phyloP scores from a whole-genome alignment of 2,113 vertebrate species.

The Pardalotus punctatus region DNA sequence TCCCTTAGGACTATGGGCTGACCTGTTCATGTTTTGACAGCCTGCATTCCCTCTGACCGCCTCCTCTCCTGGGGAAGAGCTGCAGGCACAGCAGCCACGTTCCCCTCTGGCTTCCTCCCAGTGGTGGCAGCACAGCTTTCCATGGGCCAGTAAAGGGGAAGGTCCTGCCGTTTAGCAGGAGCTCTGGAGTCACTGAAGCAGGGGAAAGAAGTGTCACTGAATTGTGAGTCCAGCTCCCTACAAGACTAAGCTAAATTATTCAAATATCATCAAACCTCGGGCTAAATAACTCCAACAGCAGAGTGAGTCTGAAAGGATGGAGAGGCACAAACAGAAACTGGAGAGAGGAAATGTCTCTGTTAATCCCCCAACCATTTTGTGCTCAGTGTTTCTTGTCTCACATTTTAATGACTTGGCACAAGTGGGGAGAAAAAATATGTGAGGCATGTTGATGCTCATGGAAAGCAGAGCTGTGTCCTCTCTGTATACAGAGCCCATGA shows the following conservation, averaged over 20 bases:
- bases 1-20: not conserved
- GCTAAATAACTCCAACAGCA: not conserved
- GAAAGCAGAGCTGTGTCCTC: not conserved
- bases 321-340: not conserved
- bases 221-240: not conserved
- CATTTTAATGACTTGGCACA: conserved; percentile 12
- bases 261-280: not conserved
- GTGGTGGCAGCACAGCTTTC: not conserved
- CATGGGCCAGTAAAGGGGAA: not conserved
- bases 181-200: not conserved
- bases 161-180: not conserved
- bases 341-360: not conserved
- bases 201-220: not conserved
- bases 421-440: conserved; percentile 37
- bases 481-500: not conserved
- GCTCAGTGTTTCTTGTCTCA: not conserved
- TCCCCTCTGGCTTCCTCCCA: not conserved
- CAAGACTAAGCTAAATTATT: not conserved
- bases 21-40: not conserved
- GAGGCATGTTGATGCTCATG: not conserved
- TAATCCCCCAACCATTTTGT: not conserved
- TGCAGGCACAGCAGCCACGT: not conserved
- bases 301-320: not conserved
- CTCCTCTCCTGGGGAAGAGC: not conserved
- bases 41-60: not conserved